These are phyloP conservation scores for Drosophila cardini DNA, from an alignment of 1,140 invertebrate genomes.

Conservation along the genomic window DNA sequence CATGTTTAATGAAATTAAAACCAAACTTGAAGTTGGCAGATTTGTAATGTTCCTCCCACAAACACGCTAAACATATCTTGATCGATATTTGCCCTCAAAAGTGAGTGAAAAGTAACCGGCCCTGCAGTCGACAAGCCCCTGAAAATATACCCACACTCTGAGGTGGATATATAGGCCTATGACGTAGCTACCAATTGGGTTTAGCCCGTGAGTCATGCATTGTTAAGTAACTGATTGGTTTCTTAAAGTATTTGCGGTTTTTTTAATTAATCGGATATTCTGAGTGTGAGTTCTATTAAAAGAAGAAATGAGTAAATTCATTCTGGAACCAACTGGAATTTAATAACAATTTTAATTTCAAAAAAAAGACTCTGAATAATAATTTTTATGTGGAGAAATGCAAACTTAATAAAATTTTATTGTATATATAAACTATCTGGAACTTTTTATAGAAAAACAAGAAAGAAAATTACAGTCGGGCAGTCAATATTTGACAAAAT, in stretches of 20 bases:
- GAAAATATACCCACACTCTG: constrained; percentile 59
- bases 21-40: constrained; percentile 24
- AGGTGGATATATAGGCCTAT: constrained; percentile 14
- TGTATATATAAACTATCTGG: too few species aligned
- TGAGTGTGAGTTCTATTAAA: constrained; percentile 4
- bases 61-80: background rate
- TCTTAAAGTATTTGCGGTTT: constrained; percentile 38
- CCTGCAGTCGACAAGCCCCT: constrained; percentile 64
- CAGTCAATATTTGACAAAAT: too few species aligned
- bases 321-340: too few species aligned
- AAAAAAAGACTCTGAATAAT: too few species aligned
- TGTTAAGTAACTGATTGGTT: background rate
- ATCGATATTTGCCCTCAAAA: constrained; percentile 4
- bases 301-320: background rate
- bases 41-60: constrained; percentile 49
- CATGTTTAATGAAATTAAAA: background rate
- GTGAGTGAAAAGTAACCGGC: constrained; percentile 29
- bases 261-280: constrained; percentile 2
- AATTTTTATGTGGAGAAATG: too few species aligned
- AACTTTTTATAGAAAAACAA: too few species aligned
- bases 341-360: too few species aligned
- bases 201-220: constrained; percentile 20
- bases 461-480: too few species aligned
- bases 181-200: constrained; percentile 2
- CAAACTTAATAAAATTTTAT: too few species aligned